These are phyloP conservation scores for Adelognathus sp. DNA, from an alignment of 2,888 invertebrate genomes.

Conservation along the genomic window DNA sequence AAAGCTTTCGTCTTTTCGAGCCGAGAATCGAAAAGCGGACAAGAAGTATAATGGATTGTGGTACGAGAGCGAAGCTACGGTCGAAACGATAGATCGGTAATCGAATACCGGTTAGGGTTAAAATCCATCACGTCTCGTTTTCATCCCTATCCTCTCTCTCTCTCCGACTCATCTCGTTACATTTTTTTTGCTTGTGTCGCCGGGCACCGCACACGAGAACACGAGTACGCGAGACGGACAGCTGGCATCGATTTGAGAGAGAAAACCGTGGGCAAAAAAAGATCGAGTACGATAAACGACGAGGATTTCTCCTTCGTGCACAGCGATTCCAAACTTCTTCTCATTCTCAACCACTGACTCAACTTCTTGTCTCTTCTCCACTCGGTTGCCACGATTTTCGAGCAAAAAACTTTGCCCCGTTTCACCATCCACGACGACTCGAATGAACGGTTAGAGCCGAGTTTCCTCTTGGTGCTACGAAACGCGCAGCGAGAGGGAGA, in stretches of 20 bases:
- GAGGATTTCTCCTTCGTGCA: conserved; percentile 27
- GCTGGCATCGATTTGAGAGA: neutral
- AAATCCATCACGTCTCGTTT: conserved; percentile 74
- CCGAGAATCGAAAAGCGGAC: conserved; percentile 46
- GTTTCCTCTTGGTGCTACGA: conserved; percentile 7
- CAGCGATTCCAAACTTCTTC: conserved; percentile 22
- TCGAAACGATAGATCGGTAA: conserved; percentile 67
- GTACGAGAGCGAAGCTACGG: conserved; percentile 23
- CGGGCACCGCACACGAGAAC: conserved; percentile 6
- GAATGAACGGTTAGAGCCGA: conserved; percentile 22
- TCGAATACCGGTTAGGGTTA: conserved; percentile 77
- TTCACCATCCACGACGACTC: conserved; percentile 1
- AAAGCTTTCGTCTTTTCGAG: conserved; percentile 21
- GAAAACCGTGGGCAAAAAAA: conserved; percentile 35
- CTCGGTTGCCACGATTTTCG: conserved; percentile 25
- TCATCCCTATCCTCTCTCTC: conserved; percentile 36
- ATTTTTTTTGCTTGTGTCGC: conserved; percentile 18
- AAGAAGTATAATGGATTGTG: conserved; percentile 77
- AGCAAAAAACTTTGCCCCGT: conserved; percentile 37
- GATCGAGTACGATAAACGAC: conserved; percentile 27
- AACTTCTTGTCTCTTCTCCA: neutral
- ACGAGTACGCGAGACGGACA: neutral
- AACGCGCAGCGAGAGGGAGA: conserved; percentile 32
- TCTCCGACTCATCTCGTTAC: neutral
- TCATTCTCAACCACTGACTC: neutral